Evolutionary conservation across 2,113 vertebrate species (phyloP).

Genomic region (Shinisaurus crocodilurus): DNA sequence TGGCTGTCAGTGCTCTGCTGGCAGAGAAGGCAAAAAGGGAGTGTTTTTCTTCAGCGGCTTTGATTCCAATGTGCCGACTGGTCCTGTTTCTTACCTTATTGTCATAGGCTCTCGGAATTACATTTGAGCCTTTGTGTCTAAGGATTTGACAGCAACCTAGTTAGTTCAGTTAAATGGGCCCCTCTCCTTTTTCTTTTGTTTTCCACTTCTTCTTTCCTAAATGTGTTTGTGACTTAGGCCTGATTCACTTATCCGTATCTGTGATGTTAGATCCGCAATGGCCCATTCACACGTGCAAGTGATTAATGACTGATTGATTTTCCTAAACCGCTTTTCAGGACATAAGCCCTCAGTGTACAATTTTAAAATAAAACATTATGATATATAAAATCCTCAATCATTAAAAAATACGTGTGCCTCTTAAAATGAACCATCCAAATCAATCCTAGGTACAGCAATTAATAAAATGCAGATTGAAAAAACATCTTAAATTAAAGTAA

Average conservation of each 20-base stretch:
- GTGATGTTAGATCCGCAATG: background rate
- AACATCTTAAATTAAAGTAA: background rate
- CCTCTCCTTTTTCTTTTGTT: background rate
- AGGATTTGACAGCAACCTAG: background rate
- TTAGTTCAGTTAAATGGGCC: background rate
- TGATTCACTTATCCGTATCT: background rate
- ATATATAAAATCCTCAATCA: background rate
- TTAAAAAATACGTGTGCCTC: background rate
- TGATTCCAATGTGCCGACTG: background rate
- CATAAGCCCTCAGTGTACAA: background rate
- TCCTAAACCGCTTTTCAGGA: background rate
- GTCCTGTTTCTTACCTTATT: background rate
- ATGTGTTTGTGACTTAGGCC: background rate
- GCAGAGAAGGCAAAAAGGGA: background rate
- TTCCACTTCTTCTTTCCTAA: conserved; percentile 14
- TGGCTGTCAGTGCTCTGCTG: background rate
- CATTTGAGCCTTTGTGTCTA: background rate
- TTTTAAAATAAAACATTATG: background rate
- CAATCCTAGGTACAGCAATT: too few species aligned
- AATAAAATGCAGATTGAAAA: background rate
- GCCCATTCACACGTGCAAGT: background rate
- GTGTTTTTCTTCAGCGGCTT: background rate
- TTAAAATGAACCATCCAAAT: background rate
- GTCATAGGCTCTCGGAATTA: background rate
- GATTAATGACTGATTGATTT: background rate